Base-by-base conservation (phyloP, 2,113 vertebrate species). In the Menura novaehollandiae region DNA sequence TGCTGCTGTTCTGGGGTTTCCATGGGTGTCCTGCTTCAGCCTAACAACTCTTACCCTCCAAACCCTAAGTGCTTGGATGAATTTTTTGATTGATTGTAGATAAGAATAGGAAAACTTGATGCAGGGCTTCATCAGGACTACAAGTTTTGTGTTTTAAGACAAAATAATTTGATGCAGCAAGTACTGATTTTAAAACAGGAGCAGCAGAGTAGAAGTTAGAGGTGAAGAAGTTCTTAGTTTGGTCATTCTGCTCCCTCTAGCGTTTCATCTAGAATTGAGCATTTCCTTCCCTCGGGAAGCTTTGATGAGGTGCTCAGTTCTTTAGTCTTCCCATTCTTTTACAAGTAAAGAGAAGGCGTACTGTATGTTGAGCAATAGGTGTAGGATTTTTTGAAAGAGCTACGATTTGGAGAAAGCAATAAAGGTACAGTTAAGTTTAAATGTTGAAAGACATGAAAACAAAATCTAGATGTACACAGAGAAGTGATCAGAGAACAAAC, bases 171-270 rank as follows among this genome's bases (percentile, higher is more conserved):
- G 28, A 18, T 28, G 24, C 9, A 15, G n/a, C 24, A 27, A 67
- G 59, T 58, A 26, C 10, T 0, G 0, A 3, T 19, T 14, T 49
- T 46, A 43, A 58, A 75, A 18, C 3, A 17, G 30, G 24, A 63
- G 19, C 2, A 17, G 17, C 5, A 6, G 13, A 2, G 13, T 3
- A 2, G 11, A 18, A 47, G 18, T 35, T 27, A 3, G 24, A 43
- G 15, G 3, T 13, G n/a, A 23, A 6, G 26, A 41, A 15, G 1
- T 19, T 28, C 21, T 28, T 71, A 37, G 11, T 20, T 71, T 4
- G 4, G 53, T 92, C 76, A 0, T 67, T 94, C 35, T 91, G 52
- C 93, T 88, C 90, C 91, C 95, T 88, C 93, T 96, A 88, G 85
- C 21, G 94, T 51, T 79, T 39, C 3, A 0, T 6, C 8, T 66